A percentile compares a stretch with the other conserved stretches of the same genome.
Evolutionary conservation across 1,140 invertebrate species (phyloP).

Genomic region (Hyles vespertilio): DNA sequence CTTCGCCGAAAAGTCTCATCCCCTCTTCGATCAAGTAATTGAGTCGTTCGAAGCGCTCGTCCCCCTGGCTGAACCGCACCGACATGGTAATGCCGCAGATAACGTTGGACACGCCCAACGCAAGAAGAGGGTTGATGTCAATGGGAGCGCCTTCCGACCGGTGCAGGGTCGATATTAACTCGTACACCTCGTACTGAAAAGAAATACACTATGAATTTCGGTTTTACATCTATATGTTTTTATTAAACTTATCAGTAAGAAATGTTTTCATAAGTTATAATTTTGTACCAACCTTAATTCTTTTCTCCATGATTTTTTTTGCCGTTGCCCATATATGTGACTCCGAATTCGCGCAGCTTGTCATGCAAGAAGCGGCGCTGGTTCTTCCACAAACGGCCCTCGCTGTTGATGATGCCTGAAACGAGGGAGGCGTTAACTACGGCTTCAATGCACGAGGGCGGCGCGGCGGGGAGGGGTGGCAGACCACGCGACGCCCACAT

Average conservation of each 20-base stretch:
- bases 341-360: conserved; percentile 91
- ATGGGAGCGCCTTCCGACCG: conserved; percentile 78
- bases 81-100: conserved; percentile 95
- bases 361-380: conserved; percentile 94
- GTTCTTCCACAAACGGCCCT: conserved; percentile 94
- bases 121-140: conserved; percentile 83
- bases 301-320: conserved; percentile 89
- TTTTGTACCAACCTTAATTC: conserved; percentile 83
- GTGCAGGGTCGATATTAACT: conserved; percentile 81
- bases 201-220: background rate
- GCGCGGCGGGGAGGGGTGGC: conserved; percentile 35
- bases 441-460: conserved; percentile 39
- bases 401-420: conserved; percentile 93
- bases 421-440: conserved; percentile 53
- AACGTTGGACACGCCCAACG: conserved; percentile 92
- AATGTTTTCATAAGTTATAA: background rate
- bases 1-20: conserved; percentile 89
- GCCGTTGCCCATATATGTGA: conserved; percentile 87
- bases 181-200: conserved; percentile 84
- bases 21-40: conserved; percentile 92
- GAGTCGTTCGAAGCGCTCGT: conserved; percentile 85
- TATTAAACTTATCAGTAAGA: background rate
- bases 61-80: conserved; percentile 86
- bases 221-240: background rate
- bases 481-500: conserved; percentile 35